Base-by-base conservation (phyloP, 1,140 invertebrate genomes). In the Pararge aegeria region DNA sequence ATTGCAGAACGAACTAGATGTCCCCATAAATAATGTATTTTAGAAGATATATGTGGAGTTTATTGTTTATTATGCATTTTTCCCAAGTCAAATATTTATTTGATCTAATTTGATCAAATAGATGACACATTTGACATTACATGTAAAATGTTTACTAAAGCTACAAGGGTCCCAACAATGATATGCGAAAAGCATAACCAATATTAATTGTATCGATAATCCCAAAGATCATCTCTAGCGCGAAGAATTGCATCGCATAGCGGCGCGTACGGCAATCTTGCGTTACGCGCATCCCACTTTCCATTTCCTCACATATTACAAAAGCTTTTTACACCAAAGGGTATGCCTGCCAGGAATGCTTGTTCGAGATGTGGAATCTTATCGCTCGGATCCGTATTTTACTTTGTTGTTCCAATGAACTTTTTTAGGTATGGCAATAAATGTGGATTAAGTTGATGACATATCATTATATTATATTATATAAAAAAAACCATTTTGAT, bases 241-340 rank as follows among this genome's bases (percentile, higher is more conserved):
- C 15, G 46, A 37, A 60, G 71, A 76, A 83, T 79, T 71, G 61
- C 65, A 63, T 69, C 63, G 73, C 72, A 86, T 82, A 80, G 76
- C 80, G 62, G 65, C 73, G 74, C 80, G 75, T 83, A 80, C 74
- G 73, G 58, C 64, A 18, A 61, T 61, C 59, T 61, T 53, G 46
- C 48, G 44, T 61, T 61, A 61, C 59, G 51, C 38, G 51, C 38
- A 42, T 76, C 57, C 71, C 73, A 79, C 80, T 84, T 79, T 83
- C 79, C 68, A 71, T 85, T 82, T 84, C 77, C 75, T 80, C 71
- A 61, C 71, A 52, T 62, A 80, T 80, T 73, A 82, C 72, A 77
- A 80, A 53, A 54, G 49, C 46, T 56, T 68, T 68, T 61, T 67
- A 55, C 44, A 34, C 27, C 13, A 59, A 13, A 59, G 19, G 38